phyloP scores from a whole-genome alignment of 2,888 invertebrate genomes.

The Ectemnius lituratus region DNA sequence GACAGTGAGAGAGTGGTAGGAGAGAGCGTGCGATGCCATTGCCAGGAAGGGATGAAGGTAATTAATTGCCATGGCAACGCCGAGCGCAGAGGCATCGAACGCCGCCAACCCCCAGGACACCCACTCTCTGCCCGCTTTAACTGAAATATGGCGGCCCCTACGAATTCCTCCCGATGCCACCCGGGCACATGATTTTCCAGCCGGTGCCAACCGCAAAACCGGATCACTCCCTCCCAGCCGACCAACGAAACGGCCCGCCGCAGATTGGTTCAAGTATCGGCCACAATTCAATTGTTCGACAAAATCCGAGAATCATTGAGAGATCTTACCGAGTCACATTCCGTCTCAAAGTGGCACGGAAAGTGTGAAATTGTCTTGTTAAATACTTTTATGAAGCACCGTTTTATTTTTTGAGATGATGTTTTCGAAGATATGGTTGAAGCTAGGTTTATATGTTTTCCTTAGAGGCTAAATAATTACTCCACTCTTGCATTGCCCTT shows the following conservation, averaged over 20 bases:
- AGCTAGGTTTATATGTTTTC: no score
- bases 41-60: conserved; percentile 75
- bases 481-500: no score
- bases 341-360: no score
- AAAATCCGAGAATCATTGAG: no score
- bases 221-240: neutral
- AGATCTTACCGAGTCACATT: no score
- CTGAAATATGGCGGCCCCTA: conserved; percentile 77
- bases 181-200: conserved; percentile 44
- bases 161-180: conserved; percentile 67
- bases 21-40: conserved; percentile 50
- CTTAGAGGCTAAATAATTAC: no score
- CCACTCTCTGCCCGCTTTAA: conserved; percentile 67
- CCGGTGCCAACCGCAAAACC: conserved; percentile 29
- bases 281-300: no score
- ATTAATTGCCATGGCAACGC: conserved; percentile 78
- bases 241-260: conserved; percentile 26
- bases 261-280: neutral
- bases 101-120: conserved; percentile 64
- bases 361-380: no score
- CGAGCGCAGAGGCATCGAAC: conserved; percentile 72
- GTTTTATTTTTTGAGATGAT: no score
- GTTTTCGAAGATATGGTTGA: no score
- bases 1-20: conserved; percentile 31
- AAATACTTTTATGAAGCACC: no score